phyloP scores from a whole-genome alignment of 2,113 vertebrate species.

The Mesocricetus auratus region DNA sequence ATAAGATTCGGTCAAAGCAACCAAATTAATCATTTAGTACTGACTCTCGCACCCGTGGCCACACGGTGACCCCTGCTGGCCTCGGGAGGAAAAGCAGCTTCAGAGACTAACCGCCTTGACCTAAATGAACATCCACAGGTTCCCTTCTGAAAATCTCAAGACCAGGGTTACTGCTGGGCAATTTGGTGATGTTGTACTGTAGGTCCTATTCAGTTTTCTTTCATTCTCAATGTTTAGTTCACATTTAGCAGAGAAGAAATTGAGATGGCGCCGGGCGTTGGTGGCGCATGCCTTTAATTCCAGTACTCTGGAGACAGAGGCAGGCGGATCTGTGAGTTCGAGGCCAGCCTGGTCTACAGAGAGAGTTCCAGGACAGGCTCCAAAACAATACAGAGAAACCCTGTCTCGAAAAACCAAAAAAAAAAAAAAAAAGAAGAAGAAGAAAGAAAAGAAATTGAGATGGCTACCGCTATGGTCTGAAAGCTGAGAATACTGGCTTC shows the following conservation, averaged over 20 bases:
- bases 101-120: no score
- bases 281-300: no score
- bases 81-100: neutral
- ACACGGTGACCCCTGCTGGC: constrained; percentile 74
- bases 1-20: neutral
- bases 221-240: neutral
- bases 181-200: neutral
- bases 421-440: no score
- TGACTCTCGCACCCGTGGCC: neutral
- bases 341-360: no score
- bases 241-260: neutral
- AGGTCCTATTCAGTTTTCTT: neutral
- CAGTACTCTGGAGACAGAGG: no score
- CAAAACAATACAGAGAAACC: no score
- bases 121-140: neutral
- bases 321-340: no score
- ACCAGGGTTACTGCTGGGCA: neutral
- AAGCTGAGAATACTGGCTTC: neutral
- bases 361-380: no score
- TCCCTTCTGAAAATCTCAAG: neutral
- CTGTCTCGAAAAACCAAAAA: no score
- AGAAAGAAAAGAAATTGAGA: neutral
- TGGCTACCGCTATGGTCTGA: neutral
- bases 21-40: rapidly evolving
- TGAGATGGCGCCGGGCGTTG: no score